Conservation (phyloP, 2,888 invertebrate genomes). For the Bedellia somnulentella region DNA sequence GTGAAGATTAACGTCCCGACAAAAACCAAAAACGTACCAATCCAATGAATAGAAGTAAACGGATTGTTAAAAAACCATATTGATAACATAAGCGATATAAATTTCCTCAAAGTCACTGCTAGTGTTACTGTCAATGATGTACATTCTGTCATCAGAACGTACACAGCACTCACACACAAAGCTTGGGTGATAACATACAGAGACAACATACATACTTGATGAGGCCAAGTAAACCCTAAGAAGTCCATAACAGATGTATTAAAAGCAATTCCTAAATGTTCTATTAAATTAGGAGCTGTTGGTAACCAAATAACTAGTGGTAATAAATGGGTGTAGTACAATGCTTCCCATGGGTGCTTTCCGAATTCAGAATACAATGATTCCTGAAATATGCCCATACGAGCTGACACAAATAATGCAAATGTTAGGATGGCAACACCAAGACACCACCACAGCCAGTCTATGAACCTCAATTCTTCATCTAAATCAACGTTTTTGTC, state of each 20-base stretch:
- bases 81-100: conserved; percentile 92
- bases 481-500: conserved; percentile 40
- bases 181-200: conserved; percentile 88
- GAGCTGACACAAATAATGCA: conserved; percentile 88
- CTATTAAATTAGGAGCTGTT: conserved; percentile 73
- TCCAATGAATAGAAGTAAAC: conserved; percentile 89
- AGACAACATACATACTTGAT: conserved; percentile 74
- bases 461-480: conserved; percentile 37
- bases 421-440: conserved; percentile 83
- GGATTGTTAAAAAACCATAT: conserved; percentile 93
- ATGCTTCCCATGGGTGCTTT: conserved; percentile 88
- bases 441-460: conserved; percentile 63
- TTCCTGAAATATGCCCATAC: conserved; percentile 96
- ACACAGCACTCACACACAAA: conserved; percentile 93
- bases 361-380: conserved; percentile 80
- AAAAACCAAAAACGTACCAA: conserved; percentile 89
- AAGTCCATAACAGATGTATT: conserved; percentile 66
- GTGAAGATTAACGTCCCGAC: conserved; percentile 91
- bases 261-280: conserved; percentile 73
- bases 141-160: conserved; percentile 91
- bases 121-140: conserved; percentile 92
- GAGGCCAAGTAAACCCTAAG: conserved; percentile 67
- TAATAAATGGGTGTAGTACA: conserved; percentile 87
- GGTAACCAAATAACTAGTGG: conserved; percentile 89
- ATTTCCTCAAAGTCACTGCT: conserved; percentile 94